Conservation (phyloP, 2,797 vertebrate genomes). For the Microchirus variegatus region DNA sequence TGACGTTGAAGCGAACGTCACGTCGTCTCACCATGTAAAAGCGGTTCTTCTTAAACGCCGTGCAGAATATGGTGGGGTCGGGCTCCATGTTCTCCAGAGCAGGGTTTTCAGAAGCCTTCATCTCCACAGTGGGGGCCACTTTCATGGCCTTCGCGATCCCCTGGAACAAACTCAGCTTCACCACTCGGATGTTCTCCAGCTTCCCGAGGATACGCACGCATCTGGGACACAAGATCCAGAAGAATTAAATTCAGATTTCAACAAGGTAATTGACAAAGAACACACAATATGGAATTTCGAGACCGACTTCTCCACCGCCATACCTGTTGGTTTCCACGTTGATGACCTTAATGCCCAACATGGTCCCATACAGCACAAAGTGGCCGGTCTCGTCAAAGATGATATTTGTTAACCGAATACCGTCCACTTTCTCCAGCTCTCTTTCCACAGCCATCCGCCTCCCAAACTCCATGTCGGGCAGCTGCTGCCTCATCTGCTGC, state of each 20-base stretch:
- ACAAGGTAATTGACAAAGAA: too few relatives aligned
- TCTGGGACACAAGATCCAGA: slow-evolving; percentile 67
- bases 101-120: slow-evolving; percentile 98
- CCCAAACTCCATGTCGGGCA: slow-evolving; percentile 99
- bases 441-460: slow-evolving; percentile 96
- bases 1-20: background rate
- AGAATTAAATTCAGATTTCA: too few relatives aligned
- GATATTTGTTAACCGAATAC: slow-evolving; percentile 92
- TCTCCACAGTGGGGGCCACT: slow-evolving; percentile 93
- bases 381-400: slow-evolving; percentile 99
- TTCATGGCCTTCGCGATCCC: slow-evolving; percentile 89
- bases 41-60: slow-evolving; percentile 97
- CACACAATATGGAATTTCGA: too few relatives aligned
- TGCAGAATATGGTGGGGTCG: slow-evolving; percentile 95
- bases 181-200: slow-evolving; percentile 95
- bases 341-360: slow-evolving; percentile 99
- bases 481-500: slow-evolving; percentile 97
- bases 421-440: slow-evolving; percentile 96
- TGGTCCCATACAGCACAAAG: slow-evolving; percentile 97
- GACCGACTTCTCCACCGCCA: background rate
- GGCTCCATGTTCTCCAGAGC: slow-evolving; percentile 89
- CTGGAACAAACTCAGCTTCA: slow-evolving; percentile 93
- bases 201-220: slow-evolving; percentile 97
- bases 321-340: slow-evolving; percentile 97
- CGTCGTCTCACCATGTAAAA: slow-evolving; percentile 91